phyloP scores from a whole-genome alignment of 2,888 invertebrate genomes.

The Drepanosiphum platanoidis region DNA sequence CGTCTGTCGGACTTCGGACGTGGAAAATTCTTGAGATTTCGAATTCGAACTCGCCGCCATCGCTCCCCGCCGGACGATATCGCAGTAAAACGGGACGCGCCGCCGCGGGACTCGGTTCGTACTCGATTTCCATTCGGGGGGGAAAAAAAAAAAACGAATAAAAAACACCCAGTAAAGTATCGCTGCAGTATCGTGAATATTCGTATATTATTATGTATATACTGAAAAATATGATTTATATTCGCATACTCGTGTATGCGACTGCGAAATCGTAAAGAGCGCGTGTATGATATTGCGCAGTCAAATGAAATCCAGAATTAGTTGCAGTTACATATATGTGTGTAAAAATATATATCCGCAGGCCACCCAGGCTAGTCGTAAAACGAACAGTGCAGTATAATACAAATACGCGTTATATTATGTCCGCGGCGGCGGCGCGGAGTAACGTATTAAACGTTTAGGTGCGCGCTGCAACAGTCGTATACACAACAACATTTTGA shows the following conservation, averaged over 20 bases:
- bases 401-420: not conserved
- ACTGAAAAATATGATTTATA: not conserved
- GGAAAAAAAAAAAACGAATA: no score
- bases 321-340: not conserved
- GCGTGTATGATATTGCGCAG: not conserved
- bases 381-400: not conserved
- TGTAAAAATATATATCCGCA: not conserved
- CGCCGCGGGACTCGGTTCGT: no score
- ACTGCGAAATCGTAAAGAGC: not conserved
- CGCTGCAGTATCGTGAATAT: no score
- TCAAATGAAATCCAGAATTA: not conserved
- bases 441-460: constrained; percentile 18
- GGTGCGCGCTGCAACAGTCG: not conserved
- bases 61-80: no score
- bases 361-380: constrained; percentile 23
- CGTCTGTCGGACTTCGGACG: not conserved
- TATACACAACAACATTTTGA: constrained; percentile 21
- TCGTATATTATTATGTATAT: no score
- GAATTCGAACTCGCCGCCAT: not conserved
- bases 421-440: not conserved
- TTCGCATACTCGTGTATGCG: not conserved
- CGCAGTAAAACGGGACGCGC: no score
- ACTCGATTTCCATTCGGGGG: no score
- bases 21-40: not conserved
- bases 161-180: no score